Percentiles rank a stretch among this genome's conserved stretches.
Evolutionary conservation across 2,888 invertebrate genomes (phyloP).

Genomic region (Sthenelais limicola): DNA sequence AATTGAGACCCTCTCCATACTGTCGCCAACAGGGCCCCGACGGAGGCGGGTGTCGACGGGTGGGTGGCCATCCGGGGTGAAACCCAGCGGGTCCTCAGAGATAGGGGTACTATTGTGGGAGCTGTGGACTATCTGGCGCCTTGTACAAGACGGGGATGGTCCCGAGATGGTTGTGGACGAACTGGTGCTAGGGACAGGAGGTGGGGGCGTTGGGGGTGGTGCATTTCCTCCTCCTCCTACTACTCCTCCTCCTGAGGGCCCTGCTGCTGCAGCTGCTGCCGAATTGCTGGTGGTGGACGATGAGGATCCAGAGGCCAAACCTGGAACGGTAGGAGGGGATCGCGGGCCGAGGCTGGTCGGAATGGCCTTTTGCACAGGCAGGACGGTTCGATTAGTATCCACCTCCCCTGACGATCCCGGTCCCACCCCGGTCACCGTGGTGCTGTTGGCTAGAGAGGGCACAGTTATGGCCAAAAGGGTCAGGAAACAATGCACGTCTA

Average conservation of each 20-base stretch:
- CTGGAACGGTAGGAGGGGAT: background rate
- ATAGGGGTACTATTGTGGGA: background rate
- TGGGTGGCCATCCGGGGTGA: slow-evolving; percentile 26
- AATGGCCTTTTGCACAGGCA: background rate
- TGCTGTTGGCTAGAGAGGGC: background rate
- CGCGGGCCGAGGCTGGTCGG: slow-evolving; percentile 16
- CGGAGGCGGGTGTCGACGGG: slow-evolving; percentile 17
- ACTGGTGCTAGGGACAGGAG: slow-evolving; percentile 3
- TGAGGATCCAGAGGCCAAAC: background rate
- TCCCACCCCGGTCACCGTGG: slow-evolving; percentile 35
- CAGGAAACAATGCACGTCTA: no score
- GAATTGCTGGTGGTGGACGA: background rate
- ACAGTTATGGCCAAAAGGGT: no score
- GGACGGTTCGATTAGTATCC: slow-evolving; percentile 9
- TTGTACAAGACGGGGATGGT: background rate
- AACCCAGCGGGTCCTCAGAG: slow-evolving; percentile 13
- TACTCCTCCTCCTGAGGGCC: background rate
- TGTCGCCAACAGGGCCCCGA: slow-evolving; percentile 24
- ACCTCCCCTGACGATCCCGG: slow-evolving; percentile 17
- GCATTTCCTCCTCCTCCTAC: background rate
- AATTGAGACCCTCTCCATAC: slow-evolving; percentile 33
- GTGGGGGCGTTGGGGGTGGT: background rate
- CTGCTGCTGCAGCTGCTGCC: background rate
- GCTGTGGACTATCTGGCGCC: background rate
- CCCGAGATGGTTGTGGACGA: background rate